phyloP scores from a whole-genome alignment of 64 coral and sea anemone genomes.

The Montipora sp. region DNA sequence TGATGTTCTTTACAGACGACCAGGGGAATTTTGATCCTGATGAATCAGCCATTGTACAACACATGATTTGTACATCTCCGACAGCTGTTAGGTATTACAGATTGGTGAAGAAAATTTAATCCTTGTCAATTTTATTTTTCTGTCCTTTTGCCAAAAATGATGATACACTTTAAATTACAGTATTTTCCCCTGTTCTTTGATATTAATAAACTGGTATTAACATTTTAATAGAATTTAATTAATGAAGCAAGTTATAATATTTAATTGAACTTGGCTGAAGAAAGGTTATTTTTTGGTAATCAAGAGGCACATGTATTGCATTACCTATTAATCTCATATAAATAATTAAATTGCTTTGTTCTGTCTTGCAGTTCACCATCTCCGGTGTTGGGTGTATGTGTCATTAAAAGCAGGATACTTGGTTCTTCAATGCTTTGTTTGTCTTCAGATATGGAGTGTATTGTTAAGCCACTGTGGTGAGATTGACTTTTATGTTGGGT shows the following conservation, averaged over 20 bases:
- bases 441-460: conserved; percentile 86
- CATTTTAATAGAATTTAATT: not conserved
- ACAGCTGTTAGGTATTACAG: conserved; percentile 65
- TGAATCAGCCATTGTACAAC: conserved; percentile 79
- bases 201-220: not conserved
- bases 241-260: no score
- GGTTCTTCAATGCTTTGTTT: conserved; percentile 83
- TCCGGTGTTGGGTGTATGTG: conserved; percentile 72
- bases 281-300: no score
- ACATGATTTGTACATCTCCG: conserved; percentile 96
- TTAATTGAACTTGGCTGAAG: no score
- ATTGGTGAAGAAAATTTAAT: no score
- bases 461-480: conserved; percentile 75
- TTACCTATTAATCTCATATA: no score
- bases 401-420: conserved; percentile 77
- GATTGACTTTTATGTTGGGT: not conserved
- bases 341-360: not conserved
- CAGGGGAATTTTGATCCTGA: conserved; percentile 73
- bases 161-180: no score
- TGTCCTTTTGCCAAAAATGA: no score
- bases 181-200: no score
- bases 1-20: not conserved
- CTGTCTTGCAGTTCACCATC: conserved; percentile 38
- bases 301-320: no score
- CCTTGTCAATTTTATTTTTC: no score